Percentiles rank a stretch among this genome's conserved stretches.
Evolutionary conservation across 2,797 vertebrate genomes (phyloP).

Genomic region (Microctenopoma steveboyesi): DNA sequence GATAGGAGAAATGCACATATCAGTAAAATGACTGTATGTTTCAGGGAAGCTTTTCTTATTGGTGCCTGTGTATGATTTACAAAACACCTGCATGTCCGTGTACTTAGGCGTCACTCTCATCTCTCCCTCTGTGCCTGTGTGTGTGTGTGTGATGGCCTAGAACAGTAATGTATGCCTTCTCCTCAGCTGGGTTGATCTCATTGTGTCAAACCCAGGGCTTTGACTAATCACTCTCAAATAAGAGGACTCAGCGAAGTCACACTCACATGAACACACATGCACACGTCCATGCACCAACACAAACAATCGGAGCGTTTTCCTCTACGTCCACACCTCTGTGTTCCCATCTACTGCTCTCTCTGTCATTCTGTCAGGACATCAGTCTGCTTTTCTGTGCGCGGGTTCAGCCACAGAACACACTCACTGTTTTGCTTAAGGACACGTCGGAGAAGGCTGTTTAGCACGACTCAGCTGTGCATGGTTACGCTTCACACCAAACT

Average conservation of each 20-base stretch:
- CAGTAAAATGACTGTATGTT: background rate
- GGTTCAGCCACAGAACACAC: background rate
- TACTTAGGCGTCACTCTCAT: background rate
- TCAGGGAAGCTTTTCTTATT: background rate
- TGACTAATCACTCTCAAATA: slow-evolving; percentile 86
- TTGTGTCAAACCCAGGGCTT: slow-evolving; percentile 85
- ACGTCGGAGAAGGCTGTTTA: no score
- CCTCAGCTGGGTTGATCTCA: slow-evolving; percentile 83
- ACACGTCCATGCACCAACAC: slow-evolving; percentile 20
- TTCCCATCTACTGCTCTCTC: slow-evolving; percentile 24
- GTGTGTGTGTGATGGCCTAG: slow-evolving; percentile 78
- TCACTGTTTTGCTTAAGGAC: background rate
- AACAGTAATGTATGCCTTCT: slow-evolving; percentile 81
- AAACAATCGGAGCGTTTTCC: slow-evolving; percentile 13
- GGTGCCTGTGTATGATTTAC: slow-evolving; percentile 10
- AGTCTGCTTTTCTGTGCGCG: slow-evolving; percentile 10
- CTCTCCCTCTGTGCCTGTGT: slow-evolving; percentile 19
- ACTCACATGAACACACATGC: slow-evolving; percentile 28
- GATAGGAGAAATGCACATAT: background rate
- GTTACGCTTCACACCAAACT: background rate
- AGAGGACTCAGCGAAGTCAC: slow-evolving; percentile 73
- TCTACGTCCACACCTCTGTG: slow-evolving; percentile 20
- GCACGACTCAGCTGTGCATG: background rate
- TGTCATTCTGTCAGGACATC: slow-evolving; percentile 28
- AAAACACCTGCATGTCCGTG: slow-evolving; percentile 40